A percentile compares a stretch with the other conserved stretches of the same genome.
Evolutionary conservation across 2,113 vertebrate species (phyloP).

Genomic region (Acrocephalus arundinaceus): DNA sequence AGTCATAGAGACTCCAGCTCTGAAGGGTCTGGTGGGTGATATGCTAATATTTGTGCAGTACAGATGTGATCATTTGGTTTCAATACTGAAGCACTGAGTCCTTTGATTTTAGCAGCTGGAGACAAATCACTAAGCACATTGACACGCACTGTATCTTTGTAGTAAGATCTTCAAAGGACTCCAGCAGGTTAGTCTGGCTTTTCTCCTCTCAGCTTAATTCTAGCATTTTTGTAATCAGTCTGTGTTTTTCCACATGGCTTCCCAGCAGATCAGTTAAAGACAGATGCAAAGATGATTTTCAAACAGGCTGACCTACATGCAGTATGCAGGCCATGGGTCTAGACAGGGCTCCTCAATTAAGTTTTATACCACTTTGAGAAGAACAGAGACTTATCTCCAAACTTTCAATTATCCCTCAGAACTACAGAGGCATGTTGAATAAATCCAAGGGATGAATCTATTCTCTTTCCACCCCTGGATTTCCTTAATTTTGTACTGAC

Average conservation of each 20-base stretch:
- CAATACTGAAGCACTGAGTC: not conserved
- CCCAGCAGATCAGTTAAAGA: not conserved
- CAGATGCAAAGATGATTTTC: not conserved
- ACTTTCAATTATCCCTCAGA: not conserved
- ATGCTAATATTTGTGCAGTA: constrained; percentile 6
- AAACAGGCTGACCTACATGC: not conserved
- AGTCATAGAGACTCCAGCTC: not conserved
- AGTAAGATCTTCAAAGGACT: constrained; percentile 49
- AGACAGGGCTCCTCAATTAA: not conserved
- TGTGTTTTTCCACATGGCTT: not conserved
- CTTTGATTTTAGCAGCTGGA: constrained; percentile 57
- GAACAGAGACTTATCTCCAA: not conserved
- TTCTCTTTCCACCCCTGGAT: not conserved
- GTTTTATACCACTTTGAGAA: not conserved
- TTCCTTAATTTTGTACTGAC: not conserved
- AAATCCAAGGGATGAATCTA: not conserved
- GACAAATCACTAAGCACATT: not conserved
- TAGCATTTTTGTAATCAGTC: not conserved
- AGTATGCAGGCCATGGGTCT: not conserved
- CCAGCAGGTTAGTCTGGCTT: constrained; percentile 32
- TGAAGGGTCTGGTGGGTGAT: not conserved
- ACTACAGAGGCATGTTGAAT: not conserved
- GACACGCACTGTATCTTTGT: not conserved
- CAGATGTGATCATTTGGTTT: constrained; percentile 7
- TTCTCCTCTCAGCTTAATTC: not conserved